phyloP scores from a whole-genome alignment of 1,140 invertebrate genomes.

The Myzus persicae region DNA sequence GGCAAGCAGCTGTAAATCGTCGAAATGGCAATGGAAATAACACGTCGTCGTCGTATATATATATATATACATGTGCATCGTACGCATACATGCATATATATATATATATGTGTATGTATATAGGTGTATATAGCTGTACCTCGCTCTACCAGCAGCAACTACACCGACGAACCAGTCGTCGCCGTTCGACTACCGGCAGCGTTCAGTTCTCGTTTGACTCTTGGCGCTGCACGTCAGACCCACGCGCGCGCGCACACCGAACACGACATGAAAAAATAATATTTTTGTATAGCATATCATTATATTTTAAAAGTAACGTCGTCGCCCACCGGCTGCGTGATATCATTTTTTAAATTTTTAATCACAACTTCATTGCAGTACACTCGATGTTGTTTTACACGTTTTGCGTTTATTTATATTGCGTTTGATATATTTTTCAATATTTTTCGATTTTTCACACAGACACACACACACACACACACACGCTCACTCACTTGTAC shows the following conservation, averaged over 20 bases:
- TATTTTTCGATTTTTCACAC: not conserved
- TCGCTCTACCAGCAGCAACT: not conserved
- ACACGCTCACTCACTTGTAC: not conserved
- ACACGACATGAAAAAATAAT: not conserved
- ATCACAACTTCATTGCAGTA: not conserved
- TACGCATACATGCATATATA: no score
- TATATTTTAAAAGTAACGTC: not conserved
- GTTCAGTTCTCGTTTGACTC: slow-evolving; percentile 53
- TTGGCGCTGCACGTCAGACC: not conserved
- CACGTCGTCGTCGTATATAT: not conserved
- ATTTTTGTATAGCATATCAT: not conserved
- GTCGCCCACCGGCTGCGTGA: no score
- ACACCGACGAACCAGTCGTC: slow-evolving; percentile 3
- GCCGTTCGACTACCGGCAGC: slow-evolving; percentile 22
- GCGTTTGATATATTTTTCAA: not conserved
- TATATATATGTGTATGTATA: not conserved
- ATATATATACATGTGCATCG: not conserved
- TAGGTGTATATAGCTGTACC: not conserved
- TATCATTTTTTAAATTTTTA: not conserved
- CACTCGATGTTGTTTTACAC: not conserved
- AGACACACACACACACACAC: not conserved
- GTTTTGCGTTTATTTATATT: not conserved
- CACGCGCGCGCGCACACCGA: not conserved
- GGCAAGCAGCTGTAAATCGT: slow-evolving; percentile 52
- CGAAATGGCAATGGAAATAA: slow-evolving; percentile 53